Evolutionary conservation across 2,888 invertebrate genomes (phyloP).

Genomic region (Mystacides longicornis): DNA sequence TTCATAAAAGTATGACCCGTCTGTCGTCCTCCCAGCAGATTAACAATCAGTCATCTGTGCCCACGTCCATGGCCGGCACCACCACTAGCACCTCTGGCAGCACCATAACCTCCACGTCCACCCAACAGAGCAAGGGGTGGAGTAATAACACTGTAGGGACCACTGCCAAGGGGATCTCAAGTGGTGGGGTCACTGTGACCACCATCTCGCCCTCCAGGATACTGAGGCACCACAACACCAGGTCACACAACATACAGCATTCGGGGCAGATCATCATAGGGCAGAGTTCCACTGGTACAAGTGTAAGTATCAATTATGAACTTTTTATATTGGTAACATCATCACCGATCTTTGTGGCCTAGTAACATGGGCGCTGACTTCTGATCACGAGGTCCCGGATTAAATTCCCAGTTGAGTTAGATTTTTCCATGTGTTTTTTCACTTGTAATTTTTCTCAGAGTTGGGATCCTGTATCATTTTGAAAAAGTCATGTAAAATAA

Average conservation of each 20-base stretch:
- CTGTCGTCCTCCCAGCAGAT: constrained; percentile 72
- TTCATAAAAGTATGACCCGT: constrained; percentile 78
- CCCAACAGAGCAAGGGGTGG: constrained; percentile 25
- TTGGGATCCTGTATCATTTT: no score
- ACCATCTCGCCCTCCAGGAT: constrained; percentile 47
- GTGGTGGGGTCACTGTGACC: constrained; percentile 58
- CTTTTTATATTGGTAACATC: no score
- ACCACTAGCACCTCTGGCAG: constrained; percentile 29
- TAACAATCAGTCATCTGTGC: constrained; percentile 48
- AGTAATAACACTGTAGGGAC: constrained; percentile 12
- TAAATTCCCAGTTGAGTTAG: no score
- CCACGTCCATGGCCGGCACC: constrained; percentile 26
- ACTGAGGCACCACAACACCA: constrained; percentile 19
- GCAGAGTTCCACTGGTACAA: constrained; percentile 20
- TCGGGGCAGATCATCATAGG: constrained; percentile 24
- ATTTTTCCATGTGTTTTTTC: no score
- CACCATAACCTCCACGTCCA: constrained; percentile 33
- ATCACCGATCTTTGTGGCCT: no score
- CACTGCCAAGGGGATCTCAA: constrained; percentile 32
- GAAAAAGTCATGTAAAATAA: no score
- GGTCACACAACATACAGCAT: constrained; percentile 19
- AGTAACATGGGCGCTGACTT: no score
- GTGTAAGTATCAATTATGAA: constrained; percentile 14
- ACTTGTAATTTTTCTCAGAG: no score
- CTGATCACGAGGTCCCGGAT: no score